Base-by-base conservation (phyloP, 2,888 invertebrate genomes). In the Cyaniris semiargus region DNA sequence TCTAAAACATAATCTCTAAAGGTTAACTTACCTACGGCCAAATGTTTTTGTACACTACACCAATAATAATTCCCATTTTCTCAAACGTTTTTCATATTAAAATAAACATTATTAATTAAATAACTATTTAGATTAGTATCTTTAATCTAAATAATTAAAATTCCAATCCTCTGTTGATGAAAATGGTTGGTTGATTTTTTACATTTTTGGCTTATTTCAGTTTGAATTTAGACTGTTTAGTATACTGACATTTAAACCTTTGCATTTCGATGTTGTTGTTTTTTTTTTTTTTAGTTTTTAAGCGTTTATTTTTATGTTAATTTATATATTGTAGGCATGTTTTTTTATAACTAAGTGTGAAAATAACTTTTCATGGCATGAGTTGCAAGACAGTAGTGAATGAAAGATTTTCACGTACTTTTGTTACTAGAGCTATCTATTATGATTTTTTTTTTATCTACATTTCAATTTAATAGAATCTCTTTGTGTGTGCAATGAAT, bases 341-440 rank as follows among this genome's bases (percentile, higher is more conserved):
- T 13, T 21, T 23, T 48, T 27, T 15, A 53, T 74, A 53, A 48
- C 48, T 15, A 23, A 48, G 74, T 74, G 74, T 74, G 76, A 58
- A 13, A 76, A 76, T 60, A 74, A 75, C 15, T 56, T 76, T 56
- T 75, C 70, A 44, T 76, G 71, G 78, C 71, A 76, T 70, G 76
- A n/a, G n/a, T n/a, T 34, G 58, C 6, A 6, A 66, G 18, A 27
- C 27, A 31, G 27, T 66, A 66, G 66, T 10, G 66, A 27, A 66
- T 66, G 27, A 31, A 66, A 15, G 66, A 66, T 66, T 66, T 66
- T 27, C 58, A 15, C 13, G 60, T 66, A 13, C 13, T 23, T 21
- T 21, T 58, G 7, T 58, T 8, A 56, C 10, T 60, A 60, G 23
- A 23, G 18, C 23, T 60, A 21, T 48, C 5, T 71, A 27, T 56